Percentiles rank a stretch among this genome's conserved stretches.
Evolutionary conservation across 2,113 vertebrate genomes (phyloP).

Genomic region (Tetrax tetrax): DNA sequence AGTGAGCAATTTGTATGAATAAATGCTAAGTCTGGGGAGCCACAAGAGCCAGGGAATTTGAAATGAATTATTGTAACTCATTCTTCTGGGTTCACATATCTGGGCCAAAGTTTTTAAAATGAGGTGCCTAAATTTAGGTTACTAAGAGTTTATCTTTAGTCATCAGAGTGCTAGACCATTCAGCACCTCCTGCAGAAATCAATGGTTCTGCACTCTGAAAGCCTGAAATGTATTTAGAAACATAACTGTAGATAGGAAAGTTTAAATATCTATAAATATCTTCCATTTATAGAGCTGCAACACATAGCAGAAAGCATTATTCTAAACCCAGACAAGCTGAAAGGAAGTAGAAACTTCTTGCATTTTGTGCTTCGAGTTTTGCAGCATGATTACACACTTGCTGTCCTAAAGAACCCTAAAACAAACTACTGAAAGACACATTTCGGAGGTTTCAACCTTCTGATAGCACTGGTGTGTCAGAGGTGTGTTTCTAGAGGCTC

Average conservation of each 20-base stretch:
- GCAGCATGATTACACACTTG: not conserved
- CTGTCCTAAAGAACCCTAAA: not conserved
- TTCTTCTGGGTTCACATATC: not conserved
- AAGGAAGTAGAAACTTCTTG: not conserved
- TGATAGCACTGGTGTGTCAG: not conserved
- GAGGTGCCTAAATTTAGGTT: not conserved
- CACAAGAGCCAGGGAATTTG: not conserved
- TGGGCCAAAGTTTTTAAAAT: constrained; percentile 8
- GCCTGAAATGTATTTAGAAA: not conserved
- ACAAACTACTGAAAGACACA: not conserved
- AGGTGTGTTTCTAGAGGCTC: not conserved
- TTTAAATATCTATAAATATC: not conserved
- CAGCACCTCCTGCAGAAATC: not conserved
- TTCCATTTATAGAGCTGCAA: not conserved
- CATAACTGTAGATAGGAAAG: not conserved
- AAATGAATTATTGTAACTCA: not conserved
- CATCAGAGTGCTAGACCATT: not conserved
- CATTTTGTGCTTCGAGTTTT: not conserved
- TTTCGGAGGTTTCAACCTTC: not conserved
- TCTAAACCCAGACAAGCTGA: not conserved
- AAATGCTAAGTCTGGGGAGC: not conserved
- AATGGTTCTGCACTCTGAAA: not conserved
- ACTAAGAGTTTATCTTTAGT: constrained; percentile 17
- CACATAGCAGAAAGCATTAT: not conserved
- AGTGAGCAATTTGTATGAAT: constrained; percentile 33